These are phyloP conservation scores for Ceramica pisi DNA, from an alignment of 2,888 invertebrate species.

Conservation along the genomic window DNA sequence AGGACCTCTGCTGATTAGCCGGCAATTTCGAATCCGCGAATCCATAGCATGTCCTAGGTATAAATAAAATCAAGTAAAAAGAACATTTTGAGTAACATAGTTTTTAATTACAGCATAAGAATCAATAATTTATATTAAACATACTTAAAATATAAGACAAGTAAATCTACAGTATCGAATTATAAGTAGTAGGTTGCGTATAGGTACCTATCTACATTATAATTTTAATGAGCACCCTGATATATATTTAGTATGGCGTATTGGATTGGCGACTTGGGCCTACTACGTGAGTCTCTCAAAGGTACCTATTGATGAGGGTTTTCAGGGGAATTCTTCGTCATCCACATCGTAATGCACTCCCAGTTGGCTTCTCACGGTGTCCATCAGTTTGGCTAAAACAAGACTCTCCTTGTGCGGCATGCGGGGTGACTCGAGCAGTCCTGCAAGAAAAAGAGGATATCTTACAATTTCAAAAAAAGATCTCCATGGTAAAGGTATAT, in stretches of 20 bases:
- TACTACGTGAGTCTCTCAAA: neutral
- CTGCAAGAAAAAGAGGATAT: slow-evolving; percentile 76
- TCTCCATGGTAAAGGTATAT: too few relatives aligned
- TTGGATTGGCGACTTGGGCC: neutral
- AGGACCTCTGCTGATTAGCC: too few relatives aligned
- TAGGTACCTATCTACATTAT: neutral
- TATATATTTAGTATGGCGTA: neutral
- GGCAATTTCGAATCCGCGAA: too few relatives aligned
- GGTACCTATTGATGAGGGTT: neutral
- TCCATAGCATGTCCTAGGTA: too few relatives aligned
- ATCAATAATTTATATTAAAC: neutral
- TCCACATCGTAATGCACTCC: slow-evolving; percentile 92
- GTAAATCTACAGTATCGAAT: slow-evolving; percentile 26
- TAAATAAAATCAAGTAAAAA: too few relatives aligned
- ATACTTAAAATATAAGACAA: too few relatives aligned
- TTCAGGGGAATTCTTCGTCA: slow-evolving; percentile 74
- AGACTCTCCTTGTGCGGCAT: slow-evolving; percentile 93
- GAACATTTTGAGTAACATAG: too few relatives aligned
- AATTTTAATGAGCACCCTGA: neutral
- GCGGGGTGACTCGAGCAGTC: slow-evolving; percentile 92
- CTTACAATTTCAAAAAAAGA: too few relatives aligned
- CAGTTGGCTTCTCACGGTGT: slow-evolving; percentile 92
- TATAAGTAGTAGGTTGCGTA: too few relatives aligned
- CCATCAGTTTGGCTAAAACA: slow-evolving; percentile 93
- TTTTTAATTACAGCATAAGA: neutral